Evolutionary conservation across 1,140 invertebrate genomes (phyloP), one percentile per base, ranked within the genome.

Genomic region (Diachasma alloeum): DNA sequence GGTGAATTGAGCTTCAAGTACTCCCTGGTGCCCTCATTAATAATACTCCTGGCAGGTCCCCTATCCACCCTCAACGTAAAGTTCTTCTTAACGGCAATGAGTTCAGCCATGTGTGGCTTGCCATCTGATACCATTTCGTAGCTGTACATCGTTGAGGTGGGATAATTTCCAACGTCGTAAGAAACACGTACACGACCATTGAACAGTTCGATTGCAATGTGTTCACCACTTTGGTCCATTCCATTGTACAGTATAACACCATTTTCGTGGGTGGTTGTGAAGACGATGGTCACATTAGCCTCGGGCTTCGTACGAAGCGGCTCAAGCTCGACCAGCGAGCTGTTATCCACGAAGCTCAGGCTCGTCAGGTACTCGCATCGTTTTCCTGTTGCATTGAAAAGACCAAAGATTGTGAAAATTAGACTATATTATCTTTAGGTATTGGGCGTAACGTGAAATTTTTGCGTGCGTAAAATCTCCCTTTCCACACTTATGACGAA

Each of bases 121-220:
- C 96, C 95, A 87, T 97, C 96, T 5, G 95, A 94, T 0, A 97
- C 95, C 92, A 94, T 95, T 74, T 89, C 87, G 78, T 91, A 97
- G 92, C 95, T 97, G 89, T 98, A 99, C 97, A 99, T 99, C 9
- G 97, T 99, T 9, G 97, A 99, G 4, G 97, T 96, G 11, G 97
- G 98, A 87, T 98, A 96, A 90, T 99, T 99, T 11, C 98, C 98
- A 0, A 99, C 96, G 88, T 99, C 97, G 85, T 98, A 99, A 83
- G 96, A 97, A 76, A 99, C 94, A 56, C 98, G 91, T 19, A 99
- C 94, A 75, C 97, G 91, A 0, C 98, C 97, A 81, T 96, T 96
- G 90, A 98, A 99, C 0, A 99, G 90, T 88, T 99, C 98, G 36
- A 98, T 96, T 0, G 97, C 97, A 73, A 98, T 91, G 90, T 97